Evolutionary conservation across 2,888 invertebrate genomes (phyloP), one percentile per base, ranked within the genome.

Genomic region (Lasioglossum vierecki): DNA sequence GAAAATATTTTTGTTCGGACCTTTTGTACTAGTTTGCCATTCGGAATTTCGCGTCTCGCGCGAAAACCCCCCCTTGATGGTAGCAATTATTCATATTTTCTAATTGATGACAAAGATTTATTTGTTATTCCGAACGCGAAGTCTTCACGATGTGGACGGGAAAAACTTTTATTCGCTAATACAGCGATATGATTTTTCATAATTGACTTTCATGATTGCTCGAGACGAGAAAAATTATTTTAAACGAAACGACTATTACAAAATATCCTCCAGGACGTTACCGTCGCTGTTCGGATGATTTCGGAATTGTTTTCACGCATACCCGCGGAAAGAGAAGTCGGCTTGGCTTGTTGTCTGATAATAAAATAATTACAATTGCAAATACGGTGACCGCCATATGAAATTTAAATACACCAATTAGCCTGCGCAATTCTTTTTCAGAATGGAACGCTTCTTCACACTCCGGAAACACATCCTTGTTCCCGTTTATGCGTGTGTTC

Each of bases 381-480:
- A 76, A 81, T 76, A 76, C 57, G 57, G 53, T 46, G 30, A 63
- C 76, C 53, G 68, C 35, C 60, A 46, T 81, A 70, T 75, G 74
- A 76, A 81, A 81, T 81, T 74, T 81, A 81, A 81, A 81, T 75
- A 57, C 76, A 49, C 46, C 80, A 76, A 81, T 81, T 81, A 81
- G 80, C 71, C 60, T 41, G 71, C 71, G 70, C 76, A 66, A 71
- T 76, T 81, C 71, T 76, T 81, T 70, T 63, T 53, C 74, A 49
- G 68, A 68, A 68, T 49, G 68, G 22, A 44, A 30, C 57, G 70
- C 44, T 53, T 76, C 76, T 76, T 76, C 68, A 35, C 76, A 49
- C 76, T 49, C 76, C 49, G 76, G 68, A 49, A 76, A 76, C 68
- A 26, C 68, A 76, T 39, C 49, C 68, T 53, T 68, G 76, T 66